Percentiles rank a stretch among this genome's conserved stretches.
Conservation (phyloP, 2,888 invertebrate species). For the Apamea monoglypha region DNA sequence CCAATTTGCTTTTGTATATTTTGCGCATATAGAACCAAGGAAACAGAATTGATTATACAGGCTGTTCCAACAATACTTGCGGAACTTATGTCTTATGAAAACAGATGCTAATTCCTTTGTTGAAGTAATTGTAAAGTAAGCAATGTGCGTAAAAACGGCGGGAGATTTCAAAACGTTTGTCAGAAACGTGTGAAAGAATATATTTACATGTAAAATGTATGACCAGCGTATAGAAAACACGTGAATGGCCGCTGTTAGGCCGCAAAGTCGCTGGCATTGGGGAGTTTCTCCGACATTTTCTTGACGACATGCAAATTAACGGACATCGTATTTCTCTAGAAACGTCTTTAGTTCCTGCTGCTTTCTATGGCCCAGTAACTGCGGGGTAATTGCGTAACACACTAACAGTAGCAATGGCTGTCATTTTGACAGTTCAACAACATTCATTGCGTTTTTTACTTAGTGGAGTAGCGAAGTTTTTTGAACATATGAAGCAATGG, state of each 20-base stretch:
- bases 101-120: constrained; percentile 57
- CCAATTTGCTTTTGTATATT: constrained; percentile 35
- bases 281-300: constrained; percentile 9
- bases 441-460: too few relatives aligned
- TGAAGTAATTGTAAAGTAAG: constrained; percentile 58
- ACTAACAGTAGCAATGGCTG: too few relatives aligned
- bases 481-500: too few relatives aligned
- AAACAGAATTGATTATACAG: constrained; percentile 38
- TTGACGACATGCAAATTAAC: not conserved
- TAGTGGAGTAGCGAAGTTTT: too few relatives aligned
- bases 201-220: constrained; percentile 45
- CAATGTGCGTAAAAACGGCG: constrained; percentile 50
- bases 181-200: constrained; percentile 60
- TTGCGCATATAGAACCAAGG: constrained; percentile 33
- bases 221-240: constrained; percentile 4
- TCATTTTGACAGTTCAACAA: too few relatives aligned
- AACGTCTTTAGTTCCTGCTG: not conserved
- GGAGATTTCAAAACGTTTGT: constrained; percentile 44
- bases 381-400: too few relatives aligned
- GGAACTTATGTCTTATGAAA: constrained; percentile 40
- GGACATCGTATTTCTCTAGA: not conserved
- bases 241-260: not conserved
- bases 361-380: not conserved
- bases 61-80: constrained; percentile 33
- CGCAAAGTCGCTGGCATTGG: not conserved